These are phyloP conservation scores for Leucoma salicis DNA, from an alignment of 2,888 invertebrate species.

Conservation along the genomic window DNA sequence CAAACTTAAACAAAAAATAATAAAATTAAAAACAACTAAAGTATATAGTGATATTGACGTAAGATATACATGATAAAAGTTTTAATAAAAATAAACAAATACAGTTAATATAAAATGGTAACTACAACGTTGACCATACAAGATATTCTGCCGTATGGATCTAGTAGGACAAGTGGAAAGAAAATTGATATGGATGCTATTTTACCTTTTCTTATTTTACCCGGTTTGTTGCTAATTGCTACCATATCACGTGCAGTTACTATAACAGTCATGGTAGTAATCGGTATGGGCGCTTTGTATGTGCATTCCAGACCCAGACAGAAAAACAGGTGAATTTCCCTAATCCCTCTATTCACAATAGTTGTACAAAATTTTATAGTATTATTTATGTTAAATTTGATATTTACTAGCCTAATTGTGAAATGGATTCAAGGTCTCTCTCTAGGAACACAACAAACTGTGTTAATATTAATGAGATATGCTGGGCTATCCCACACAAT, in stretches of 20 bases:
- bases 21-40: neutral
- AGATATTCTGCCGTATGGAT: slow-evolving; percentile 53
- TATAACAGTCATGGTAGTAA: slow-evolving; percentile 62
- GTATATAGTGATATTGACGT: no score
- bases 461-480: no score
- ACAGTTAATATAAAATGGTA: slow-evolving; percentile 40
- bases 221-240: slow-evolving; percentile 57
- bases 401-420: neutral
- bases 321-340: slow-evolving; percentile 63
- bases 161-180: slow-evolving; percentile 49
- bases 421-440: no score
- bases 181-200: slow-evolving; percentile 63
- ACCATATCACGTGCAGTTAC: slow-evolving; percentile 62
- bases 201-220: slow-evolving; percentile 68
- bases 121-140: slow-evolving; percentile 52
- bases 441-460: no score
- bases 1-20: neutral
- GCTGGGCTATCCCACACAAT: no score
- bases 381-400: neutral
- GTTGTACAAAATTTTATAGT: neutral
- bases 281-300: slow-evolving; percentile 69
- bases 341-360: neutral
- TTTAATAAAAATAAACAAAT: neutral
- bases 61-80: neutral
- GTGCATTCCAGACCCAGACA: slow-evolving; percentile 68